Percentiles rank a stretch among this genome's conserved stretches.
These are phyloP conservation scores for Pogonophryne albipinna DNA, from an alignment of 2,797 vertebrate genomes.

Conservation along the genomic window DNA sequence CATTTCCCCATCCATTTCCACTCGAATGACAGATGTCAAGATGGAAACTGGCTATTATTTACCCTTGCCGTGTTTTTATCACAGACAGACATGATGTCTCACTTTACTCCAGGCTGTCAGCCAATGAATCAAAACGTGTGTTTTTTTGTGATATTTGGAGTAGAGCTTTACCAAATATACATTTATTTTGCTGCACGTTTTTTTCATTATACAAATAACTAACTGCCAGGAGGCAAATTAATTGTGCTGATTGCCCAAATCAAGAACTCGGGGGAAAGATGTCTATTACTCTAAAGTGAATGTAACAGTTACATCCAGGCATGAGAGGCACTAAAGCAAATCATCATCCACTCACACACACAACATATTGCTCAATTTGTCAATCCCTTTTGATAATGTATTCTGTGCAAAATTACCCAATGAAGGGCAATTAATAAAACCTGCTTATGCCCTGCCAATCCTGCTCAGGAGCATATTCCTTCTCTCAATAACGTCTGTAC, in stretches of 20 bases:
- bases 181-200: constrained; percentile 28
- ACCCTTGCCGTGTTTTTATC: constrained; percentile 85
- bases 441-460: constrained; percentile 35
- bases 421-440: constrained; percentile 44
- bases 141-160: constrained; percentile 55
- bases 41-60: constrained; percentile 83
- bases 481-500: constrained; percentile 55
- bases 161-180: constrained; percentile 25
- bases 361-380: constrained; percentile 19
- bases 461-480: constrained; percentile 41
- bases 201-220: background rate
- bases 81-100: constrained; percentile 87
- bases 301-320: constrained; percentile 11
- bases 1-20: constrained; percentile 86
- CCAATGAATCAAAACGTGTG: constrained; percentile 64
- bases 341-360: constrained; percentile 18
- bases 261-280: constrained; percentile 19
- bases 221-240: constrained; percentile 13
- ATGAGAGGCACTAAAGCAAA: constrained; percentile 13
- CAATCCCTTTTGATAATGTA: constrained; percentile 1
- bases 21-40: constrained; percentile 86
- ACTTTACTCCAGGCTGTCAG: constrained; percentile 78
- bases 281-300: constrained; percentile 29
- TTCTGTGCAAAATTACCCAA: constrained; percentile 27
- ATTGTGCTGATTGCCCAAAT: constrained; percentile 13